Base-by-base conservation (phyloP, 2,113 vertebrate genomes). In the Apus apus region DNA sequence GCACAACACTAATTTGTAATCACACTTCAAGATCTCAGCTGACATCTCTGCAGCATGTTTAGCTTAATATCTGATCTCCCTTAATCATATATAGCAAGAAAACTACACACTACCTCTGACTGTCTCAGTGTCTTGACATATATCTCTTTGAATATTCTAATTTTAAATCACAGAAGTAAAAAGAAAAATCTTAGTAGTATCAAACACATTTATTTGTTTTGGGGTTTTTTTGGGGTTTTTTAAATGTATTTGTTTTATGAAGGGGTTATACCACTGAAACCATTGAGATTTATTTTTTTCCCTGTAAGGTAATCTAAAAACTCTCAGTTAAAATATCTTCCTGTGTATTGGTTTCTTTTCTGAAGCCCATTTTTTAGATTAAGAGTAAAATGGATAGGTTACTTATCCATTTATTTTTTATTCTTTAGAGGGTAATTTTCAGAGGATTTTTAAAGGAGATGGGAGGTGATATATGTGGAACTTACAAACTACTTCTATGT, bases 1-100 rank as follows among this genome's bases (percentile, higher is more conserved):
- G 15, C 40, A 20, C 10, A 18, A 2, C 3, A 5, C 5, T 83
- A 36, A 50, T 3, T 1, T 67, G 13, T 1, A 3, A 40, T 7
- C 51, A 21, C 23, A 14, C 8, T 34, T 85, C 40, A 54, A n/a
- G 27, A 50, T 23, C 5, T 74, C 70, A 79, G 30, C 25, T 60
- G 48, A n/a, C 16, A 62, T 46, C 9, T 65, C 29, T 72, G 54
- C 14, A 67, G 6, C 9, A 15, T 25, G 7, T 67, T 85, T 71
- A 40, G 4, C 6, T 56, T 64, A 18, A 9, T 90, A 12, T 51
- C 36, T 81, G 34, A n/a, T 51, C 21, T 50, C 21, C 77, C 9
- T 25, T 43, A 81, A 45, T 66, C 19, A 46, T 36, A 23, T 23
- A 25, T 2, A n/a, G 2, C 32, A 38, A 38, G 38, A 38, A 38